Base-by-base conservation (phyloP, 2,888 invertebrate genomes). In the Panzeria rudis region DNA sequence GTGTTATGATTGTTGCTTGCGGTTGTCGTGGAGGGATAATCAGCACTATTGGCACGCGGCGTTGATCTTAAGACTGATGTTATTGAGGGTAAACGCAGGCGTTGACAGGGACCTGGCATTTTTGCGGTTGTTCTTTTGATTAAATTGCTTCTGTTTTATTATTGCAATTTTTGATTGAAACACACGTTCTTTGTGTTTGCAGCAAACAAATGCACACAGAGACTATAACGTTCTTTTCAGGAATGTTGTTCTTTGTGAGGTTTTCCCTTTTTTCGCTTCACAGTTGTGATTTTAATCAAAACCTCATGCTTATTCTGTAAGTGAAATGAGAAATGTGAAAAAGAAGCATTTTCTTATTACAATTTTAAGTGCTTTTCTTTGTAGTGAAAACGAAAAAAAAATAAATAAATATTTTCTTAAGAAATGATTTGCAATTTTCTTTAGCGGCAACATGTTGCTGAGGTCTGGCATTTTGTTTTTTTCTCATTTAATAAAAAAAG, bases 71-170 rank as follows among this genome's bases (percentile, higher is more conserved):
- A 64, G 11, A 88, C 87, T 15, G 89, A 87, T 61, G 89, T 88
- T 86, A 91, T 83, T 9, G 90, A 90, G 62, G 91, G 90, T 72
- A 90, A 84, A 79, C 90, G 90, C 17, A 90, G 84, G 50, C 90
- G 89, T 87, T 90, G 90, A 87, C 89, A 88, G 20, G 85, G 62
- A 25, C 86, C 86, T 15, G 87, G 79, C 86, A 87, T 87, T 13
- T n/a, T 72, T 56, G 50, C 25, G 11, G 44, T 50, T 62, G 32
- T n/a, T 69, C 9, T 17, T 52, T 44, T 50, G 0, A 0, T 9
- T 41, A 41, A 23, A 35, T 23, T 47, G 3, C 20, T 56, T 20
- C 8, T 44, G 25, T 59, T 17, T 29, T 29, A 56, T 11, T 7
- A n/a, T n/a, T 25, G 11, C 9, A 20, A 35, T 17, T 15, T 52